Evolutionary conservation across 2,797 vertebrate genomes (phyloP).

Genomic region (Crypturellus tataupa): DNA sequence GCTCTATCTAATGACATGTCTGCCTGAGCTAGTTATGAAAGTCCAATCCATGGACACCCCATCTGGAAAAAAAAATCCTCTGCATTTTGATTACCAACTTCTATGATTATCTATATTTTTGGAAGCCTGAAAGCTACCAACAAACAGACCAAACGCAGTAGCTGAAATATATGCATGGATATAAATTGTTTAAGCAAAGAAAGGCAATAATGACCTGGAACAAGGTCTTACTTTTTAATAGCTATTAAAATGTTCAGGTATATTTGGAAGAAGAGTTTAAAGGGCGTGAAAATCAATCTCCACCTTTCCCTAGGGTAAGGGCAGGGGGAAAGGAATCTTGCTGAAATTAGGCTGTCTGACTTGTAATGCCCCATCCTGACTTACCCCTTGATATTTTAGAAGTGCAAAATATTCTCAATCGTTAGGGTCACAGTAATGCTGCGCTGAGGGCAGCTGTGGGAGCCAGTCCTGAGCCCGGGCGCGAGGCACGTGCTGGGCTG

Average conservation of each 20-base stretch:
- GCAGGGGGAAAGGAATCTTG: neutral
- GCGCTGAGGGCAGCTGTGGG: neutral
- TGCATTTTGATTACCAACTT: neutral
- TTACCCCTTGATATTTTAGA: neutral
- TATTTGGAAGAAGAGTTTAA: neutral
- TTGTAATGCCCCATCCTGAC: neutral
- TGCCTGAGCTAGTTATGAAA: neutral
- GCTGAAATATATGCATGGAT: neutral
- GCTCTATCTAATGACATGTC: neutral
- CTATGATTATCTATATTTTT: neutral
- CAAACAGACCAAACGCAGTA: neutral
- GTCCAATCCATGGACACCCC: neutral
- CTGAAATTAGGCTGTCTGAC: neutral
- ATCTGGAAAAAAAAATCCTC: no score
- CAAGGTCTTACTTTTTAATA: neutral
- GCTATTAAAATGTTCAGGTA: neutral
- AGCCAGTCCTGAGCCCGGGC: neutral
- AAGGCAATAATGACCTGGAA: neutral
- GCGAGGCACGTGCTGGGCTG: neutral
- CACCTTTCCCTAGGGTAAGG: neutral
- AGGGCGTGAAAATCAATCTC: neutral
- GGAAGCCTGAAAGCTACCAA: neutral
- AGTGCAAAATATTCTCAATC: neutral
- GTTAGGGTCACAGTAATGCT: neutral
- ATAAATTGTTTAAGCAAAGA: neutral